A percentile compares a stretch with the other conserved stretches of the same genome.
phyloP scores from a whole-genome alignment of 2,888 invertebrate species.

The Drosophila kambysellisi region DNA sequence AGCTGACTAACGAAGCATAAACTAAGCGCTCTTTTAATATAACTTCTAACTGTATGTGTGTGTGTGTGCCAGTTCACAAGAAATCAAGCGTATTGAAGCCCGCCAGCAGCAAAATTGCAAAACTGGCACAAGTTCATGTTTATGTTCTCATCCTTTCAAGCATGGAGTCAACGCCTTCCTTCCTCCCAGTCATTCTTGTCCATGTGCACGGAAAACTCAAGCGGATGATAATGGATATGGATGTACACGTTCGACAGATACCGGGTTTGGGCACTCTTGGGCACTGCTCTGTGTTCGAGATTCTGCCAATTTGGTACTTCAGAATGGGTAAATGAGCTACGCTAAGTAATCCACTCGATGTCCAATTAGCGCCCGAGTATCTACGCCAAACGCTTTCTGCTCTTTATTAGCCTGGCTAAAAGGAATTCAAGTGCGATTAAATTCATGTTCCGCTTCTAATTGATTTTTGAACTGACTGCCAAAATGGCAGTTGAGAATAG shows the following conservation, averaged over 20 bases:
- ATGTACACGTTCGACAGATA: conserved; percentile 31
- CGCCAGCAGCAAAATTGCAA: conserved; percentile 51
- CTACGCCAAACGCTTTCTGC: conserved; percentile 10
- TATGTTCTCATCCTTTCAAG: conserved; percentile 26
- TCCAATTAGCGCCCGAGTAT: conserved; percentile 49
- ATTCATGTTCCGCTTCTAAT: conserved; percentile 25
- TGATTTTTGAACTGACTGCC: conserved; percentile 36
- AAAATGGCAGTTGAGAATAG: not conserved
- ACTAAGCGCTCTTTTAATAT: conserved; percentile 59
- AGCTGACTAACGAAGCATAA: conserved; percentile 67
- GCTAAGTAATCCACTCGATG: conserved; percentile 51
- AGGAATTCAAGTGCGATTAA: conserved; percentile 15
- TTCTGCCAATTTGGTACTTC: conserved; percentile 37
- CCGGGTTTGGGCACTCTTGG: conserved; percentile 31
- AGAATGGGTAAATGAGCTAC: conserved; percentile 26
- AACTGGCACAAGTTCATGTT: conserved; percentile 56
- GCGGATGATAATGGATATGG: conserved; percentile 54
- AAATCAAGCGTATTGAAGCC: conserved; percentile 78
- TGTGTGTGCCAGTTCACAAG: conserved; percentile 46
- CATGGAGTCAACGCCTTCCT: not conserved
- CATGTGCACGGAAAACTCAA: conserved; percentile 40
- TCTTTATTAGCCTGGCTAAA: conserved; percentile 23
- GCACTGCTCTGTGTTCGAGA: conserved; percentile 38
- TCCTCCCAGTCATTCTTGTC: conserved; percentile 9
- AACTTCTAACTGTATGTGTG: conserved; percentile 15